These are phyloP conservation scores for Machimus atricapillus DNA, from an alignment of 2,888 invertebrate species.

Conservation along the genomic window DNA sequence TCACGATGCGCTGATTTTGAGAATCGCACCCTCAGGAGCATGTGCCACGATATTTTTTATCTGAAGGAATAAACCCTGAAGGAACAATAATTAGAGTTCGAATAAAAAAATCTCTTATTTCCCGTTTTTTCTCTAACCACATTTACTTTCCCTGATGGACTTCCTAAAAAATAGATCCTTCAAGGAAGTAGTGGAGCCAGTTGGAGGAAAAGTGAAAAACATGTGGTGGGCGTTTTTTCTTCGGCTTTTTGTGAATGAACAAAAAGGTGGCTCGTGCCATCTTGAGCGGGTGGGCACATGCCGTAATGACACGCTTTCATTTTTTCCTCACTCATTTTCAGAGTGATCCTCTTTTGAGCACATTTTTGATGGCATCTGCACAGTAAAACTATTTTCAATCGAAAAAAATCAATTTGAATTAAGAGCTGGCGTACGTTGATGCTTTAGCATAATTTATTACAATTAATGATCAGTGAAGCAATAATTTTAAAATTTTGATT, in stretches of 20 bases:
- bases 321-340: background rate
- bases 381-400: background rate
- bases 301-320: constrained; percentile 1
- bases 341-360: background rate
- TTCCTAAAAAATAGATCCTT: constrained; percentile 27
- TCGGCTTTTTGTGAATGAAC: background rate
- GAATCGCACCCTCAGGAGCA: constrained; percentile 27
- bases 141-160: constrained; percentile 29
- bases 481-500: background rate
- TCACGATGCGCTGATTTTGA: constrained; percentile 8
- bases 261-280: constrained; percentile 24
- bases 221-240: constrained; percentile 19
- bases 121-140: constrained; percentile 26
- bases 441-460: background rate
- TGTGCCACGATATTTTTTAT: constrained; percentile 3
- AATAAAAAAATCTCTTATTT: constrained; percentile 4
- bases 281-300: constrained; percentile 30
- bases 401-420: background rate
- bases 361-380: background rate
- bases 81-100: background rate
- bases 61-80: constrained; percentile 4
- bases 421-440: background rate
- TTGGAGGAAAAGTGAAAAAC: constrained; percentile 28
- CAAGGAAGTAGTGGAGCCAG: constrained; percentile 19
- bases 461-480: background rate